phyloP scores from a whole-genome alignment of 1,140 invertebrate species.

The Arion vulgaris region DNA sequence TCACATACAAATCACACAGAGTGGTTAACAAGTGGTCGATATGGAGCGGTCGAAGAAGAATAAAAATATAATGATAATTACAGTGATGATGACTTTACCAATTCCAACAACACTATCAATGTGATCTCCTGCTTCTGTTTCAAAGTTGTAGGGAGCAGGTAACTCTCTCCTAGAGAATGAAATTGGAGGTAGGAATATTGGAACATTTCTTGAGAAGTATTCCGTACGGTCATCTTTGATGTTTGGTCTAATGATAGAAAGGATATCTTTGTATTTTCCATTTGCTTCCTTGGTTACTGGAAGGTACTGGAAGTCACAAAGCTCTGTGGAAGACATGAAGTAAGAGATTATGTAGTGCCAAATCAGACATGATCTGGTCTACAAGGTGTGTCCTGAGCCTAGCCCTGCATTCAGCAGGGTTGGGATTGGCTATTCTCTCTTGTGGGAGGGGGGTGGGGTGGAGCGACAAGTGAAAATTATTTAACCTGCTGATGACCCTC shows the following conservation, averaged over 20 bases:
- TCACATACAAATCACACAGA: too few relatives aligned
- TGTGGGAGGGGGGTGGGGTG: too few relatives aligned
- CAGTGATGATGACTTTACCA: background rate
- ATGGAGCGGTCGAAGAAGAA: too few relatives aligned
- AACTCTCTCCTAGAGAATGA: slow-evolving; percentile 85
- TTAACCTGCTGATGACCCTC: too few relatives aligned
- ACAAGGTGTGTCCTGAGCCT: too few relatives aligned
- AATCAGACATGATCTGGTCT: too few relatives aligned
- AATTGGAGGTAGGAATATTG: slow-evolving; percentile 82
- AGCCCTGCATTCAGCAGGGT: too few relatives aligned
- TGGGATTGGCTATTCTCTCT: too few relatives aligned
- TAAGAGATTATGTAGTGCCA: too few relatives aligned
- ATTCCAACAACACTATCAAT: background rate
- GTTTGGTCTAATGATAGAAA: slow-evolving; percentile 74
- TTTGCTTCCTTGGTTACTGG: slow-evolving; percentile 77
- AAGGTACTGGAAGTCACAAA: slow-evolving; percentile 93
- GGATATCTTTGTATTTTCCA: slow-evolving; percentile 78
- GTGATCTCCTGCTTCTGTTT: slow-evolving; percentile 43
- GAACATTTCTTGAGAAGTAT: slow-evolving; percentile 74
- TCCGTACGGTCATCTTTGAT: slow-evolving; percentile 54
- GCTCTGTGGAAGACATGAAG: slow-evolving; percentile 74
- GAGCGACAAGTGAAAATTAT: too few relatives aligned
- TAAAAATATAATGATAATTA: too few relatives aligned
- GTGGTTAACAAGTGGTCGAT: too few relatives aligned
- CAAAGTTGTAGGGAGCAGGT: slow-evolving; percentile 67